A percentile compares a stretch with the other conserved stretches of the same genome.
These are phyloP conservation scores for Drepanosiphum platanoidis DNA, from an alignment of 2,888 invertebrate species.

Conservation along the genomic window DNA sequence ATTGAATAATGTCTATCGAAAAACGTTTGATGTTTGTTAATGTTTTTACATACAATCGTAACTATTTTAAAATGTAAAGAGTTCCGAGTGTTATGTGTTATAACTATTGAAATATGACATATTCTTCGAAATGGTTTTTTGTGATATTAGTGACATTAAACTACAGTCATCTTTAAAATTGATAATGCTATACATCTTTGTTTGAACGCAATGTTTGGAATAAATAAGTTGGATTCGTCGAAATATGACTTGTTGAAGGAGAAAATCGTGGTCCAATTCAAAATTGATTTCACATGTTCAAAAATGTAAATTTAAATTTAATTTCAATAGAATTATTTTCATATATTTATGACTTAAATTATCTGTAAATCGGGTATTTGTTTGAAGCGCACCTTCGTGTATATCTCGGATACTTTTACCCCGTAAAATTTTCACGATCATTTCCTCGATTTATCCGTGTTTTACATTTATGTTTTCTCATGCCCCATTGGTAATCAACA, in stretches of 20 bases:
- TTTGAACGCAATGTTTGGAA: constrained; percentile 24
- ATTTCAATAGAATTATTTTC: constrained; percentile 14
- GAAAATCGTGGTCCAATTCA: not conserved
- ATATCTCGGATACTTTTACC: not conserved
- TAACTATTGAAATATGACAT: not conserved
- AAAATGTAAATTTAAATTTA: constrained; percentile 42
- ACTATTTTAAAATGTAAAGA: not conserved
- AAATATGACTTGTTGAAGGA: constrained; percentile 11
- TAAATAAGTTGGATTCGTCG: constrained; percentile 2
- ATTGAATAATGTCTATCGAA: too few species aligned
- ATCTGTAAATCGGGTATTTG: not conserved
- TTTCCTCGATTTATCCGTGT: too few species aligned
- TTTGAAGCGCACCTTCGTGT: not conserved
- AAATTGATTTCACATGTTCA: constrained; percentile 22
- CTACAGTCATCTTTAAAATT: constrained; percentile 9
- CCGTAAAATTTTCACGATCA: not conserved
- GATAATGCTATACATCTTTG: constrained; percentile 21
- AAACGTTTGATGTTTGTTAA: too few species aligned
- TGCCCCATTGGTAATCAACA: not conserved
- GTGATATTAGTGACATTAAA: constrained; percentile 27
- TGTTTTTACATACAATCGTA: too few species aligned
- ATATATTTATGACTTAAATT: not conserved
- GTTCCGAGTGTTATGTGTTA: not conserved
- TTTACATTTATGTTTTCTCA: not conserved
- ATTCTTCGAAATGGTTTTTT: constrained; percentile 3